Percentiles rank a stretch among this genome's conserved stretches.
Conservation (phyloP, 2,113 vertebrate species). For the Mola mola region DNA sequence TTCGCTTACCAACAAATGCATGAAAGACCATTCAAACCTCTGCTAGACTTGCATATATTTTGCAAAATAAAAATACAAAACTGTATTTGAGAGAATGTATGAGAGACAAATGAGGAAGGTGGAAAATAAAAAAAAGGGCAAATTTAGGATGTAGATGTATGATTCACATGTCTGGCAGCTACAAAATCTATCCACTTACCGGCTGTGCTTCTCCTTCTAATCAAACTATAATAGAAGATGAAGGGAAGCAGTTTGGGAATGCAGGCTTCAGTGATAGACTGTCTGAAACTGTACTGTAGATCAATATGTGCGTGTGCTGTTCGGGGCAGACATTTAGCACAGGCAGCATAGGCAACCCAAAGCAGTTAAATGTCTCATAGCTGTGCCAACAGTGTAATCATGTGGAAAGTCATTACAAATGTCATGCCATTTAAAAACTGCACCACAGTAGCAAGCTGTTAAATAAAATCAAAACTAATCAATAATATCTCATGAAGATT, state of each 20-base stretch:
- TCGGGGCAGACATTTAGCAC: background rate
- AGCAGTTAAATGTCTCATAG: constrained; percentile 11
- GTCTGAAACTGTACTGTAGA: constrained; percentile 11
- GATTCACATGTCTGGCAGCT: too few relatives aligned
- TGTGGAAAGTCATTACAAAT: constrained; percentile 46
- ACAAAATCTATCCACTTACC: constrained; percentile 54
- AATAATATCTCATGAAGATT: constrained; percentile 61
- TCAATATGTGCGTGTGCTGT: background rate
- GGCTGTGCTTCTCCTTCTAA: constrained; percentile 38
- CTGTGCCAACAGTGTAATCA: constrained; percentile 43
- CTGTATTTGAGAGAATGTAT: background rate
- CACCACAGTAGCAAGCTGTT: constrained; percentile 19
- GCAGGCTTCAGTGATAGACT: constrained; percentile 22
- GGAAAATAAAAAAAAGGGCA: too few relatives aligned
- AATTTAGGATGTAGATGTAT: background rate
- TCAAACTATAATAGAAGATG: constrained; percentile 66
- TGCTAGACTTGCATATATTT: too few relatives aligned
- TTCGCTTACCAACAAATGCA: too few relatives aligned
- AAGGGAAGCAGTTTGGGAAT: constrained; percentile 35
- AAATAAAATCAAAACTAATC: constrained; percentile 54
- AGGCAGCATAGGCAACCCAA: background rate
- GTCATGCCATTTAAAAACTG: constrained; percentile 27
- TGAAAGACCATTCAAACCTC: too few relatives aligned
- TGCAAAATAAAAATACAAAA: too few relatives aligned
- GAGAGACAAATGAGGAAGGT: constrained; percentile 24